Percentiles rank a stretch among this genome's conserved stretches.
Evolutionary conservation across 2,113 vertebrate genomes (phyloP).

Genomic region (Pycnonotus jocosus): DNA sequence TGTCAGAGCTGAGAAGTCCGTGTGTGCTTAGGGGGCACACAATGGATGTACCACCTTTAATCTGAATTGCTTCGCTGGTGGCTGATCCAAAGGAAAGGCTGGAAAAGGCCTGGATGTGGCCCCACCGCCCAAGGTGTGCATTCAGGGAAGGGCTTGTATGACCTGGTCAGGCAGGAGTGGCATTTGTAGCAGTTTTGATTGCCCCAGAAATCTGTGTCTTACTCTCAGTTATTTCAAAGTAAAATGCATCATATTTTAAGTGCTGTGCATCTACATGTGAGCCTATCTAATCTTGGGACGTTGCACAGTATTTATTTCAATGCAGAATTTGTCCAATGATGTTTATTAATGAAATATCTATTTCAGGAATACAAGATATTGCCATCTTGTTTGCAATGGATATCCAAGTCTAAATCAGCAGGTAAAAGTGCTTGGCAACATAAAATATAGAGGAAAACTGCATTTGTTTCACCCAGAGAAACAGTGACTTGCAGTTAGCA

Average conservation of each 20-base stretch:
- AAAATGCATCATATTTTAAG: not conserved
- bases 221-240: not conserved
- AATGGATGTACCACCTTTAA: not conserved
- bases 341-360: not conserved
- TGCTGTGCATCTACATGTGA: fast-evolving
- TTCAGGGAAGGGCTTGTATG: not conserved
- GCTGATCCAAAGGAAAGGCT: not conserved
- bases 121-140: fast-evolving
- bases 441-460: not conserved
- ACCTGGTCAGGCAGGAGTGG: not conserved
- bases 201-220: not conserved
- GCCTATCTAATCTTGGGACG: not conserved
- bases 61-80: not conserved
- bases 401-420: not conserved
- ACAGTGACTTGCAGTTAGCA: not conserved
- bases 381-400: not conserved
- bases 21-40: not conserved
- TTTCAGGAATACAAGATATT: not conserved
- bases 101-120: not conserved
- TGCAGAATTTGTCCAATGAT: not conserved
- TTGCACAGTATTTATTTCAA: not conserved
- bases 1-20: fast-evolving
- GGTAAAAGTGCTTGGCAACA: not conserved
- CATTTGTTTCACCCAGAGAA: not conserved
- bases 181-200: not conserved